phyloP scores from a whole-genome alignment of 2,113 vertebrate species.

The Uria aalge region DNA sequence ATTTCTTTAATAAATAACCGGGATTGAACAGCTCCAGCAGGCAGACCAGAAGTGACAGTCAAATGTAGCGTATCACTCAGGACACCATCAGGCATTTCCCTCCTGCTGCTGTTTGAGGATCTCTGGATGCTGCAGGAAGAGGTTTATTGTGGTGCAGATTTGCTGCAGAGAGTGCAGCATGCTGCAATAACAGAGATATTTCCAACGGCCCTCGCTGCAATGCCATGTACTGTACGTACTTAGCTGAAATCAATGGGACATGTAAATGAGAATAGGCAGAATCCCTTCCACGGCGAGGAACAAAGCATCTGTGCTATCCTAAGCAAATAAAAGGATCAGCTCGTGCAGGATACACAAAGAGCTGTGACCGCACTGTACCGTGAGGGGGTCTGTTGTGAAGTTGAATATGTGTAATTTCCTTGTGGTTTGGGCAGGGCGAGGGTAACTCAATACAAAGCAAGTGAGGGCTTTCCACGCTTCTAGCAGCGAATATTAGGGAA shows the following conservation, averaged over 20 bases:
- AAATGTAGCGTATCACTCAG: background rate
- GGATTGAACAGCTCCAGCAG: background rate
- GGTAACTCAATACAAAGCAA: background rate
- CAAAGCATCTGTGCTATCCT: constrained; percentile 63
- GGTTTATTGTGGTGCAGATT: constrained; percentile 52
- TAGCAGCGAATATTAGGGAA: background rate
- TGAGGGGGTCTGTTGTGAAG: constrained; percentile 21
- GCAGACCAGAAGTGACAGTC: constrained; percentile 25
- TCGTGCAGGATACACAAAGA: constrained; percentile 60
- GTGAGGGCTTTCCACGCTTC: background rate
- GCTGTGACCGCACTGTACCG: constrained; percentile 39
- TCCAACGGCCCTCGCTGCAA: constrained; percentile 22
- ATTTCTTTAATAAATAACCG: constrained; percentile 5
- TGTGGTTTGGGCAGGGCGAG: background rate
- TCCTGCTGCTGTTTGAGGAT: constrained; percentile 30
- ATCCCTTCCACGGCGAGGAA: constrained; percentile 54
- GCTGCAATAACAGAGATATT: constrained; percentile 55
- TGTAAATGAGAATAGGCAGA: constrained; percentile 66
- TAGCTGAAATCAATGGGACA: constrained; percentile 71
- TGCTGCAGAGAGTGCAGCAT: constrained; percentile 49
- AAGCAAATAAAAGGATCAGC: constrained; percentile 73
- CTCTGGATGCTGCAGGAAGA: constrained; percentile 28
- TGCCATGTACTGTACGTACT: constrained; percentile 53
- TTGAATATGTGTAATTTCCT: constrained; percentile 25
- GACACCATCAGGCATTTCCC: constrained; percentile 5